Percentiles rank a stretch among this genome's conserved stretches.
These are phyloP conservation scores for Rhombomys opimus DNA, from an alignment of 2,113 vertebrate genomes.

Conservation along the genomic window DNA sequence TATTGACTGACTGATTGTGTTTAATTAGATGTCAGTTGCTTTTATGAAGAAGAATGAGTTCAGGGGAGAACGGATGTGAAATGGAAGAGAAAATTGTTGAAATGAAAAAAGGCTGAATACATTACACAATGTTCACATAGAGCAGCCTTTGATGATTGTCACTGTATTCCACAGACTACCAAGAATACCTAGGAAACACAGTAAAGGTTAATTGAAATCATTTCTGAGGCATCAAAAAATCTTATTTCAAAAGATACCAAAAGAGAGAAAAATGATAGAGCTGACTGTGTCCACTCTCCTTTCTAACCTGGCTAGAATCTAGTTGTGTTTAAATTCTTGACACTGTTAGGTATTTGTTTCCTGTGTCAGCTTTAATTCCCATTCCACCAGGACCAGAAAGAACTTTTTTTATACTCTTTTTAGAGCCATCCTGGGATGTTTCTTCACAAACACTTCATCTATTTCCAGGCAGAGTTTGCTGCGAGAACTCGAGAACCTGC, in stretches of 20 bases:
- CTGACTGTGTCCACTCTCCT: not conserved
- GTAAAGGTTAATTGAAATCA: conserved; percentile 38
- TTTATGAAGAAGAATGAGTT: conserved; percentile 42
- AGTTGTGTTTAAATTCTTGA: conserved; percentile 40
- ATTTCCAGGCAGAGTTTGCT: conserved; percentile 68
- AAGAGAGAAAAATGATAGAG: not conserved
- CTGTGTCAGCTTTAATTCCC: conserved; percentile 34
- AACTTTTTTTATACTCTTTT: conserved; percentile 32
- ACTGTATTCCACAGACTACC: not conserved
- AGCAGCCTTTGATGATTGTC: not conserved
- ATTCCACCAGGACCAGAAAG: not conserved
- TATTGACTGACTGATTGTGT: not conserved
- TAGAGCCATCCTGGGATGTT: conserved; percentile 46
- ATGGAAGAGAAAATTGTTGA: conserved; percentile 32
- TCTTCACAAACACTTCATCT: conserved; percentile 67
- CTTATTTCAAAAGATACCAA: not conserved
- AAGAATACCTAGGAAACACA: conserved; percentile 23
- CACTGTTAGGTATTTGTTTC: conserved; percentile 46
- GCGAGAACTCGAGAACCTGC: conserved; percentile 65
- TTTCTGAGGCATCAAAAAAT: not conserved
- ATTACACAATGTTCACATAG: not conserved
- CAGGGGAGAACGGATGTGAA: conserved; percentile 17
- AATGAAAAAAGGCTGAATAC: not conserved
- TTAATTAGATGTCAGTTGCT: conserved; percentile 51
- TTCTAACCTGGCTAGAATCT: conserved; percentile 2